Evolutionary conservation across 2,797 vertebrate species (phyloP), one percentile per base, ranked within the genome.

Genomic region (Benthosema pterotum): DNA sequence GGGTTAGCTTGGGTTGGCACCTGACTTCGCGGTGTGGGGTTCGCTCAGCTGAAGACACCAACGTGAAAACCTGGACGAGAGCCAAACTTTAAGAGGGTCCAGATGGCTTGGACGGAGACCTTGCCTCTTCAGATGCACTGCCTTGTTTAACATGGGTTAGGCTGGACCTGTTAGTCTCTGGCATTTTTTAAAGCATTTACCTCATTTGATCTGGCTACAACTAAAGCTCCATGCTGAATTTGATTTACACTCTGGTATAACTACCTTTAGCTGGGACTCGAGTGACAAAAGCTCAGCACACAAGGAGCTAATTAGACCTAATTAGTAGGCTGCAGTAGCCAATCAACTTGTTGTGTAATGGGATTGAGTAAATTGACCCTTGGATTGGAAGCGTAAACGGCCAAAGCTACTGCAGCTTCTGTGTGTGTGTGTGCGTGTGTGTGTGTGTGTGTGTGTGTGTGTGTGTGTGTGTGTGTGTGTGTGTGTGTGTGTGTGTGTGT

Each of bases 81-180:
- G 87, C 87, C 87, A 91, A 83, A 71, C 74, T 67, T 63, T 90
- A 90, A 91, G 81, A 84, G 80, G 84, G 81, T 86, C 86, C 89
- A 91, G 87, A 90, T 90, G 87, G 87, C 78, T 78, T 72, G 67
- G 71, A 78, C 42, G 59, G 81, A 76, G 78, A 80, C 72, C 65
- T 74, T 62, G 69, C 70, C 67, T 67, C 65, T 73, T 84, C 66
- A 61, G 52, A 85, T 74, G 62, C 74, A 60, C 78, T 69, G 69
- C 49, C 56, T 74, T 83, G 71, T 80, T 87, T 83, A 78, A 87
- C 79, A 70, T 52, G 71, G 62, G 52, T 87, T 80, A 67, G 56
- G 67, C 57, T 54, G 67, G 76, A 80, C 78, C 64, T 74, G 79
- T 83, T 85, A 83, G 72, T 77, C 81, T 84, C 74, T 79, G 83